Base-by-base conservation (phyloP, 2,888 invertebrate genomes). In the Sialis fuliginosa region DNA sequence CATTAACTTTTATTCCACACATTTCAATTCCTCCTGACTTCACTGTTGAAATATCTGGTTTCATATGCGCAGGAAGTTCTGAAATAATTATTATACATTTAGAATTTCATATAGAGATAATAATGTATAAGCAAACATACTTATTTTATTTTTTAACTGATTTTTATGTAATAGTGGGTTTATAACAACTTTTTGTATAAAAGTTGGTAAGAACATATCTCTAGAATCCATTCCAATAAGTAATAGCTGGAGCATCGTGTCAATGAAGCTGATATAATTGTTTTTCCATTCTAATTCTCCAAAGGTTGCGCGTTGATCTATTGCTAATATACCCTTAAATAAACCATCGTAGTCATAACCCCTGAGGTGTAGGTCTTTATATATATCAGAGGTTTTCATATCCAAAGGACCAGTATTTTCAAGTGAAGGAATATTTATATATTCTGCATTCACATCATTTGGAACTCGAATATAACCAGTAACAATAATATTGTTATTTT, bases 401-500 rank as follows among this genome's bases (percentile, higher is more conserved):
- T 22, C 22, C 22, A 22, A 22, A 2, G 22, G 22, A 22, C 22
- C 22, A 22, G 22, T 22, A 22, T 22, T 22, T 22, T 22, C 22
- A 22, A 62, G 41, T 2, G 54, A 41, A 6, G 69, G 61, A 48
- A 74, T 57, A 1, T 65, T 63, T 45, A 80, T 61, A 46, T 74
- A 71, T 59, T 81, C 79, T 50, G 64, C 69, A 6, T 68, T 68
- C 5, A 74, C 62, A 35, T 72, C 67, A 43, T 72, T 75, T 0
- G 77, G 70, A 2, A 73, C 63, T 6, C 70, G 72, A 51, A 85
- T 79, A 52, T 61, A 64, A 6, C 91, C 91, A 33, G 78, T 78
- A 1, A 84, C 87, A 3, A 78, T 80, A 30, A 84, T 71, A 44
- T 76, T 71, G 37, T 81, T 86, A 49, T 79, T 77, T 66, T 90